These are phyloP conservation scores for Scolopax mira DNA, from an alignment of 2,113 vertebrate genomes.

Conservation along the genomic window DNA sequence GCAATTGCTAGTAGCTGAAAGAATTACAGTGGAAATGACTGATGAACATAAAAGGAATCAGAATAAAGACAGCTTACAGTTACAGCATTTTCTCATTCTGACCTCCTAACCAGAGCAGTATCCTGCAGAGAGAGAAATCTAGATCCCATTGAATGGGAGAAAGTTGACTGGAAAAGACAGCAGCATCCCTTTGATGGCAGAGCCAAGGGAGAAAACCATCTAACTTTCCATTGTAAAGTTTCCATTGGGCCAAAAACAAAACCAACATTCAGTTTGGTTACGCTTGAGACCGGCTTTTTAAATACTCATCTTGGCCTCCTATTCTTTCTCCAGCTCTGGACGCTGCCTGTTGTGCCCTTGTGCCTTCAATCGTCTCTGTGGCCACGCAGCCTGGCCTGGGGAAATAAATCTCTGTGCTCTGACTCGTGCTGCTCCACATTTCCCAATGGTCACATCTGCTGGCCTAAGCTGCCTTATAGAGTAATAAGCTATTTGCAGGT, in stretches of 20 bases:
- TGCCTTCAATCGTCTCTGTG: neutral
- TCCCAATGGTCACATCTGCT: neutral
- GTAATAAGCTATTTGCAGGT: neutral
- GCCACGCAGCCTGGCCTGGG: neutral
- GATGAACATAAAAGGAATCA: neutral
- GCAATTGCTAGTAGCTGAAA: neutral
- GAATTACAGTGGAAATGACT: neutral
- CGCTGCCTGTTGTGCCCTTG: rapidly evolving
- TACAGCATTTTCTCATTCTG: neutral
- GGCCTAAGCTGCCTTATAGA: neutral
- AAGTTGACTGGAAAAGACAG: neutral
- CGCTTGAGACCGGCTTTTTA: neutral
- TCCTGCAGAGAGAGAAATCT: neutral
- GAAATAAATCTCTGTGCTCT: neutral
- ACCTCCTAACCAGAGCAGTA: neutral
- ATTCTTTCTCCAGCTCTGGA: neutral
- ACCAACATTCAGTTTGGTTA: neutral
- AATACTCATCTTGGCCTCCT: neutral
- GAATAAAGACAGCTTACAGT: neutral
- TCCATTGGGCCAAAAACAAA: neutral
- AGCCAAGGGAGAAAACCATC: neutral
- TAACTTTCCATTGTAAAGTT: neutral
- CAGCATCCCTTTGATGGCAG: neutral
- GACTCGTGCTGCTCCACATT: neutral
- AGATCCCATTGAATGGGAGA: neutral